These are phyloP conservation scores for Porphyrio hochstetteri DNA, from an alignment of 2,113 vertebrate species.

Conservation along the genomic window DNA sequence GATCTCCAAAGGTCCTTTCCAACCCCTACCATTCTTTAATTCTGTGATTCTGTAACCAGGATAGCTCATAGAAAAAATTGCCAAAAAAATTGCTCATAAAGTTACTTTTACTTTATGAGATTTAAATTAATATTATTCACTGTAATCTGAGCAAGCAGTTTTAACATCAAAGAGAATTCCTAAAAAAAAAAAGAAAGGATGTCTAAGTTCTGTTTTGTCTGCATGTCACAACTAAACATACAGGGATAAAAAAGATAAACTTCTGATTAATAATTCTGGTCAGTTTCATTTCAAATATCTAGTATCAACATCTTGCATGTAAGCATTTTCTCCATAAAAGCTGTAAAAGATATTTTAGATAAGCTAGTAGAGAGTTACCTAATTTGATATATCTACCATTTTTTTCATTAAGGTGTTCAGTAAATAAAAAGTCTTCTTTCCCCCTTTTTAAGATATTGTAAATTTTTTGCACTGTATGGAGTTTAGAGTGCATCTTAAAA, in stretches of 20 bases:
- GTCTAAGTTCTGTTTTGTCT: background rate
- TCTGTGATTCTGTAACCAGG: background rate
- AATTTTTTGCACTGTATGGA: background rate
- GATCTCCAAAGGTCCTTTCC: too few species aligned
- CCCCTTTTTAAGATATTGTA: background rate
- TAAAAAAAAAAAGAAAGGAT: background rate
- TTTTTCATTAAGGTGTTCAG: background rate
- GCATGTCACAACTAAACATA: background rate
- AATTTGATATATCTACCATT: background rate
- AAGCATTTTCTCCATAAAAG: background rate
- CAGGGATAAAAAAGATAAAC: background rate
- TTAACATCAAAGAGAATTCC: background rate
- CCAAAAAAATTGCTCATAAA: too few species aligned
- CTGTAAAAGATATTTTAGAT: background rate
- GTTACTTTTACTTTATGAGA: background rate
- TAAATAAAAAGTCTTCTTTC: background rate
- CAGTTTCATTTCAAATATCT: background rate
- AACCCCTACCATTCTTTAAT: too few species aligned
- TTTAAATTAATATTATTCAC: background rate
- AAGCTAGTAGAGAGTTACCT: background rate
- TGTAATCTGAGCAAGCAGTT: background rate
- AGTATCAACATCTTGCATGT: background rate
- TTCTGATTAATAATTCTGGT: background rate
- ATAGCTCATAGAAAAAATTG: background rate
- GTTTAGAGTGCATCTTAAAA: background rate